Conservation (phyloP, 2,888 invertebrate species). For the Fragum fragum region DNA sequence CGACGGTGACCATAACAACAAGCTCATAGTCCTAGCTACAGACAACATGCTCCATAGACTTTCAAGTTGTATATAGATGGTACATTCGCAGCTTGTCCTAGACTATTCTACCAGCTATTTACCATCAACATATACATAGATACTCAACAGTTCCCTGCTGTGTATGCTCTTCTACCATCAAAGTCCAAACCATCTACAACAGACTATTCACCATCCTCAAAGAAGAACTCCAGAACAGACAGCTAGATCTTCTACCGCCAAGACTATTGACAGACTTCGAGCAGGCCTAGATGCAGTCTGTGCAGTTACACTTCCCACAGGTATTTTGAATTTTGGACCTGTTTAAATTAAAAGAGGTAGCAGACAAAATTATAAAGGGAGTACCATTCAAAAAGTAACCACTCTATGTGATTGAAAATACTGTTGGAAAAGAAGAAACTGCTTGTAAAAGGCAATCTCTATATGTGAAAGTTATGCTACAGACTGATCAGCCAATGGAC, state of each 20-base stretch:
- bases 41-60: conserved; percentile 13
- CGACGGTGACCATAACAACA: conserved; percentile 7
- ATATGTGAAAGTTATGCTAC: no score
- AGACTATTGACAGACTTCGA: background rate
- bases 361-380: no score
- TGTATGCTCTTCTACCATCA: background rate
- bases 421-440: no score
- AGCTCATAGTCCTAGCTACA: conserved; percentile 7
- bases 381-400: no score
- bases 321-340: no score
- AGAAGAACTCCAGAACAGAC: conserved; percentile 12
- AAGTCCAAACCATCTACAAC: background rate
- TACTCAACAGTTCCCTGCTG: background rate
- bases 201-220: conserved; percentile 15
- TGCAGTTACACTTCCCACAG: background rate
- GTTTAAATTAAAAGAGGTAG: no score
- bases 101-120: conserved; percentile 23
- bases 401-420: no score
- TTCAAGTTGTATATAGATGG: conserved; percentile 6
- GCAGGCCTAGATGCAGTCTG: conserved; percentile 6
- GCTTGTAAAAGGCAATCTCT: no score
- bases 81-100: conserved; percentile 24
- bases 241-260: conserved; percentile 6
- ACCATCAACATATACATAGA: conserved; percentile 22
- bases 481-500: no score